phyloP scores from a whole-genome alignment of 2,113 vertebrate genomes.

The Paramormyrops kingsleyae region DNA sequence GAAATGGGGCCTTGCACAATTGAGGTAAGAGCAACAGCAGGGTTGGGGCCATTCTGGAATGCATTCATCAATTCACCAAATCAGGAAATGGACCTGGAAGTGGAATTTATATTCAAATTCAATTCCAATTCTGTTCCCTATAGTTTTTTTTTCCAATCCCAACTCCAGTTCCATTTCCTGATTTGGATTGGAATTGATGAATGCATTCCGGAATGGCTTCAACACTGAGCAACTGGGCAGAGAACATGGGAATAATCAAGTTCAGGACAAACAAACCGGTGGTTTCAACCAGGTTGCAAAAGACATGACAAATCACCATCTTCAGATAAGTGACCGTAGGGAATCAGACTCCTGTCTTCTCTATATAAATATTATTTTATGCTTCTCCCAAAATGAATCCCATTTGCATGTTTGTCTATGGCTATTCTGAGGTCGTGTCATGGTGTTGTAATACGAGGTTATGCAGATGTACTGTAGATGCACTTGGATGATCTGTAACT shows the following conservation, averaged over 20 bases:
- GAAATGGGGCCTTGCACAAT: neutral
- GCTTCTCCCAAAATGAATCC: neutral
- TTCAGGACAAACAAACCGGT: neutral
- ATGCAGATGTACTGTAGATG: neutral
- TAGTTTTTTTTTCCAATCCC: no score
- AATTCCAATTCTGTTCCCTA: no score
- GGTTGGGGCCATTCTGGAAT: no score
- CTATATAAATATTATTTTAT: neutral
- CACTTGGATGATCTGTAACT: neutral
- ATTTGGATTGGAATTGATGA: no score
- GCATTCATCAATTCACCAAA: no score
- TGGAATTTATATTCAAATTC: no score
- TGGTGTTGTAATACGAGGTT: neutral
- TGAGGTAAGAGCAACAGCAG: neutral
- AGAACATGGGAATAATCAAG: neutral
- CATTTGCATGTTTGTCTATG: neutral
- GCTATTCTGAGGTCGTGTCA: neutral
- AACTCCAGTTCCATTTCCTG: no score
- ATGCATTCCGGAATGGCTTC: no score
- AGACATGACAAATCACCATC: neutral
- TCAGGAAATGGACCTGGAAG: no score
- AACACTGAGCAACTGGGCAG: neutral
- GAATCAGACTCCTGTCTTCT: neutral
- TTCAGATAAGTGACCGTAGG: neutral
- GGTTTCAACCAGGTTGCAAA: neutral